Evolutionary conservation across 2,113 vertebrate species (phyloP), one percentile per base, ranked within the genome.

Genomic region (Rhynchomys soricoides): DNA sequence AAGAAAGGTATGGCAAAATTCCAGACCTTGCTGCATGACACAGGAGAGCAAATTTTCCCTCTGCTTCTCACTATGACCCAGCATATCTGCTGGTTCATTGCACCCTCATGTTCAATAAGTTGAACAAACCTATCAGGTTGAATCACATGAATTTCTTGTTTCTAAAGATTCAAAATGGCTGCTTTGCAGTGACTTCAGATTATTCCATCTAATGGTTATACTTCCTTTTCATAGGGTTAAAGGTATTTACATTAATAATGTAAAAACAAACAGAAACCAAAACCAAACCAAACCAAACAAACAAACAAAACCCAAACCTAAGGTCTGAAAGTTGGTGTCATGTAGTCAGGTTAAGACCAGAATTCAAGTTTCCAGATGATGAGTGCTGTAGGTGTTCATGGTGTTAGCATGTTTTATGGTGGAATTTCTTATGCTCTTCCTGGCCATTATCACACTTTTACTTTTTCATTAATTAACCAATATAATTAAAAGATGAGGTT

Each of bases 401-500:
- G 22, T 74, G 59, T 34, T 52, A 77, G 19, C 43, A 9, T 68
- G 52, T 45, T 91, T 96, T 73, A 52, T 59, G n/a, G 13, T 55
- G 62, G 57, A 93, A 96, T 9, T 92, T 17, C 7, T 82, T 87
- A 86, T 57, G 43, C 7, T 90, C 59, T 73, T 70, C 57, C 71
- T 90, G 37, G 45, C 37, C 43, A 71, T 81, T 21, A 81, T 7
- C 55, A 37, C 68, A 17, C 29, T 78, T 75, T 55, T 62, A 71
- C 17, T 55, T 82, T 82, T 89, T 3, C 74, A 78, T 71, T 90
- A 71, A 89, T 31, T 59, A 75, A n/a, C 3, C 79, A 91, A 90
- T 6, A 90, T 74, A 70, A 74, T 89, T 91, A 89, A 97, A 96
- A 93, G 91, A 10, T 91, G 77, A 64, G 34, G 43, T 70, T 96